Evolutionary conservation across 2,797 vertebrate genomes (phyloP).

Genomic region (Gila robusta): DNA sequence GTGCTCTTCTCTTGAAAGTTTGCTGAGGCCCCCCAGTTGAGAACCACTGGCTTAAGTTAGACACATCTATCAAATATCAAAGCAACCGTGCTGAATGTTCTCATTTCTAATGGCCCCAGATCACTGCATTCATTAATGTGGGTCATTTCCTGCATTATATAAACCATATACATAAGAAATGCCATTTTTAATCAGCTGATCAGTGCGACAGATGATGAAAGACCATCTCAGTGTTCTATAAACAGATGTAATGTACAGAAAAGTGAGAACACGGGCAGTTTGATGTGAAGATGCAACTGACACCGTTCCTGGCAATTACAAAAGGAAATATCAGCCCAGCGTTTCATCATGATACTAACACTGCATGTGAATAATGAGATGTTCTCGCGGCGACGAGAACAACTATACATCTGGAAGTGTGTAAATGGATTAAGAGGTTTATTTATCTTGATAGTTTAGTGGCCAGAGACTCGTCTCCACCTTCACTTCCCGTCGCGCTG

Average conservation of each 20-base stretch:
- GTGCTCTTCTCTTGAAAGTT: background rate
- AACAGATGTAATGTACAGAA: background rate
- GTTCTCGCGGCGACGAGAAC: background rate
- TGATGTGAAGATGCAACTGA: slow-evolving; percentile 5
- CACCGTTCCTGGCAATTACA: background rate
- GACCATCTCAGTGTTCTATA: background rate
- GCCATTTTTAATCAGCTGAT: background rate
- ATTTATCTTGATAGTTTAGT: slow-evolving; percentile 59
- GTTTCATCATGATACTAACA: background rate
- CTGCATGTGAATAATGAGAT: background rate
- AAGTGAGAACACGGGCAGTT: background rate
- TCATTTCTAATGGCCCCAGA: slow-evolving; percentile 5
- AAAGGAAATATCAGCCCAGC: background rate
- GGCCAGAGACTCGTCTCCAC: slow-evolving; percentile 64
- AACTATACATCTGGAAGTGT: background rate
- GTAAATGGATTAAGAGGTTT: background rate
- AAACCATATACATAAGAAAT: background rate
- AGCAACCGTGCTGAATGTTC: background rate
- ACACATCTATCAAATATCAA: background rate
- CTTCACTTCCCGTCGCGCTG: slow-evolving; percentile 52
- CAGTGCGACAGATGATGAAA: no score
- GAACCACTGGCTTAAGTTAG: background rate
- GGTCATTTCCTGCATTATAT: slow-evolving; percentile 1
- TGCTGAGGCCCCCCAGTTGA: background rate
- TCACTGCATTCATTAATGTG: background rate